phyloP scores from a whole-genome alignment of 2,888 invertebrate genomes.

The Drosophila aldrichi region DNA sequence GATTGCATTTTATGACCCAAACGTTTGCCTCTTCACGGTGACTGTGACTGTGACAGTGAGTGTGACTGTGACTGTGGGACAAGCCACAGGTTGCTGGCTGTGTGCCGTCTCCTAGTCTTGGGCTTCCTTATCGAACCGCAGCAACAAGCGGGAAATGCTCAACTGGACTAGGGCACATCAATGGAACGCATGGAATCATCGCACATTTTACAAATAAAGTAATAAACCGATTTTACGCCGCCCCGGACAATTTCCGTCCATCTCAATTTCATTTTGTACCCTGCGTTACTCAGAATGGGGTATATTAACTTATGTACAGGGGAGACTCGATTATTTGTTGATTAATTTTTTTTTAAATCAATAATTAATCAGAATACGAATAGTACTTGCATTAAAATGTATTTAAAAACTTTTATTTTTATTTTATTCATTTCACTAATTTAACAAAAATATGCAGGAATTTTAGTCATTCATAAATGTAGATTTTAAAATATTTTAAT shows the following conservation, averaged over 20 bases:
- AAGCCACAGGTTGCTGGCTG: constrained; percentile 67
- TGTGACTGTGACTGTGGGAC: neutral
- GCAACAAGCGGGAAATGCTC: constrained; percentile 26
- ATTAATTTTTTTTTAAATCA: neutral
- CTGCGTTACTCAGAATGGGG: neutral
- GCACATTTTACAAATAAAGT: constrained; percentile 73
- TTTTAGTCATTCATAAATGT: no score
- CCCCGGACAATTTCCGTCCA: constrained; percentile 62
- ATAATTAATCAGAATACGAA: neutral
- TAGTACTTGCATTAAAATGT: no score
- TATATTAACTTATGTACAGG: neutral
- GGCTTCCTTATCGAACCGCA: constrained; percentile 54
- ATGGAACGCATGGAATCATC: constrained; percentile 33
- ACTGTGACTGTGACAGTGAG: neutral
- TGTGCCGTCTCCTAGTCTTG: constrained; percentile 10
- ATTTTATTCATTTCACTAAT: no score
- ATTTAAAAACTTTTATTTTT: no score
- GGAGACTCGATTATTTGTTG: neutral
- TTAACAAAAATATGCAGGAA: no score
- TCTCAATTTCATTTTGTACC: constrained; percentile 17
- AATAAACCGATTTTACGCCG: constrained; percentile 78
- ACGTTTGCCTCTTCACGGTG: neutral
- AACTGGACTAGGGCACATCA: constrained; percentile 24
- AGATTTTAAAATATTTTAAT: no score
- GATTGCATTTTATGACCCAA: constrained; percentile 66